phyloP scores from a whole-genome alignment of 1,140 invertebrate genomes.

The Drosophila kikkawai region DNA sequence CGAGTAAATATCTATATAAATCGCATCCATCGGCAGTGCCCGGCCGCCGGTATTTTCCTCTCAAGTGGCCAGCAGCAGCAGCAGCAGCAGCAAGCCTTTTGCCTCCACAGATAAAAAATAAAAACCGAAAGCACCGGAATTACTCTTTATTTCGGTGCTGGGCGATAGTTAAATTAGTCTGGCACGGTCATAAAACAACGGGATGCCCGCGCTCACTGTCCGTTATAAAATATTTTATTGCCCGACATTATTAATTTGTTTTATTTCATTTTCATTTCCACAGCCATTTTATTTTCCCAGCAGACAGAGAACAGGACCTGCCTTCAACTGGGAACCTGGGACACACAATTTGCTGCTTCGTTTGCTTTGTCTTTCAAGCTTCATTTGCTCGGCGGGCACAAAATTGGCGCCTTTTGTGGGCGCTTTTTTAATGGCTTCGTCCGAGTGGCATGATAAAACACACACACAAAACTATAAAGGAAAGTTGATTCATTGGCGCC shows the following conservation, averaged over 20 bases:
- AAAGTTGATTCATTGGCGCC: constrained; percentile 47
- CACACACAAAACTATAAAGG: constrained; percentile 27
- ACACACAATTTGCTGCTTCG: constrained; percentile 39
- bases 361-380: constrained; percentile 56
- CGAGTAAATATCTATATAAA: constrained; percentile 43
- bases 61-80: constrained; percentile 2
- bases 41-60: constrained; percentile 3
- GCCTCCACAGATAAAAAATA: constrained; percentile 7
- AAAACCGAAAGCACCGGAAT: constrained; percentile 7
- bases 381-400: constrained; percentile 61
- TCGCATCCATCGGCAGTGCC: constrained; percentile 26
- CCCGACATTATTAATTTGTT: constrained; percentile 73
- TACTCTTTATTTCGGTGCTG: constrained; percentile 10
- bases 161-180: constrained; percentile 67
- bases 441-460: constrained; percentile 20
- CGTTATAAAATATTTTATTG: constrained; percentile 68
- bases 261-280: constrained; percentile 32
- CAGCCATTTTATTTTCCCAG: constrained; percentile 13
- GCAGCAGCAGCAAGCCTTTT: neutral
- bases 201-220: constrained; percentile 28
- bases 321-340: constrained; percentile 20
- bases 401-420: constrained; percentile 60
- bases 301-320: neutral
- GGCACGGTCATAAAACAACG: constrained; percentile 56
- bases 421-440: constrained; percentile 55